phyloP scores from a whole-genome alignment of 2,113 vertebrate genomes.

The Chaetura pelagica region DNA sequence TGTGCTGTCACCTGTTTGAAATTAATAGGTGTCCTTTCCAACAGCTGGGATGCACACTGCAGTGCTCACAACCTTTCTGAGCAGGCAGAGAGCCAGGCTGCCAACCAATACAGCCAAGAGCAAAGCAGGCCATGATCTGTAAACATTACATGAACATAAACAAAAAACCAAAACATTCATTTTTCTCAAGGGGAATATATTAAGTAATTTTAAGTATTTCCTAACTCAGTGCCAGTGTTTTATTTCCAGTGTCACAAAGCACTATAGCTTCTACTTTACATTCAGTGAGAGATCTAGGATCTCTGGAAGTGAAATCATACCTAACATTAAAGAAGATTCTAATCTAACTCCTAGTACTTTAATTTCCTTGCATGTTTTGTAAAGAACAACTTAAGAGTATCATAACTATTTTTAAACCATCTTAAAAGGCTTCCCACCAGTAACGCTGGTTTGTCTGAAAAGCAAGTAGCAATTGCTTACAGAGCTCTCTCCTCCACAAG shows the following conservation, averaged over 20 bases:
- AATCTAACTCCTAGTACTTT: background rate
- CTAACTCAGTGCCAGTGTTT: background rate
- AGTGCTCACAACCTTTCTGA: background rate
- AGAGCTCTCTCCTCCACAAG: background rate
- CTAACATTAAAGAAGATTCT: background rate
- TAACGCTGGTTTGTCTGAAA: background rate
- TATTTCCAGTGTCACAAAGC: background rate
- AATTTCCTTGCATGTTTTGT: background rate
- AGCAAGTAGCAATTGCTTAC: background rate
- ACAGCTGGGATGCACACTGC: background rate
- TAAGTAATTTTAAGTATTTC: background rate
- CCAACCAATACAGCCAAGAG: background rate
- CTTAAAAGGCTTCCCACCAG: background rate
- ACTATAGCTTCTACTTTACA: background rate
- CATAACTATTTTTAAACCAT: background rate
- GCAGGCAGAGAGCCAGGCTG: background rate
- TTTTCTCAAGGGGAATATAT: background rate
- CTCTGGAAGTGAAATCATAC: background rate
- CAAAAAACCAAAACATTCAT: background rate
- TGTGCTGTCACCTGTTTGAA: conserved; percentile 17
- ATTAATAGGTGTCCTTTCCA: conserved; percentile 45
- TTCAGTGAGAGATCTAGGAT: background rate
- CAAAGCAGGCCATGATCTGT: background rate
- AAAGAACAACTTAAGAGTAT: background rate
- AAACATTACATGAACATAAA: background rate